Conservation (phyloP, 1,140 invertebrate genomes). For the Drosophila lini region DNA sequence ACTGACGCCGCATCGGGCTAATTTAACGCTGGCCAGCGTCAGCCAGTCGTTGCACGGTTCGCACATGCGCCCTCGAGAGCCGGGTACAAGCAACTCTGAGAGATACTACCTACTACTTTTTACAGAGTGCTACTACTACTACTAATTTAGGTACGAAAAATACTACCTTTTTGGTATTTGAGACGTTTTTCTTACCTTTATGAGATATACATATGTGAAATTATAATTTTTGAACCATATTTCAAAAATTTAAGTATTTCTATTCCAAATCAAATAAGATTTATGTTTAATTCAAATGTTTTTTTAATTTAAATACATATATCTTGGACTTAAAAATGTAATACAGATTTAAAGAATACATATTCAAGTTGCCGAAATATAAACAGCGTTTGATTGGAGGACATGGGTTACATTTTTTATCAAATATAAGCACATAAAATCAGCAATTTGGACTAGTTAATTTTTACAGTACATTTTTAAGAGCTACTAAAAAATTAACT, state of each 20-base stretch:
- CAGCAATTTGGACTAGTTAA: not conserved
- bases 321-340: not conserved
- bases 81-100: constrained; percentile 28
- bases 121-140: constrained; percentile 14
- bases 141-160: not conserved
- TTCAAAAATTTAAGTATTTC: too few species aligned
- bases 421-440: constrained; percentile 8
- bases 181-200: not conserved
- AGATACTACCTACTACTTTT: not conserved
- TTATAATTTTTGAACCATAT: too few species aligned
- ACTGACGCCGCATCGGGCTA: constrained; percentile 65
- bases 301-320: constrained; percentile 1
- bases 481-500: not conserved
- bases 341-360: constrained; percentile 8
- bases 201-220: too few species aligned
- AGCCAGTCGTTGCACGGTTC: constrained; percentile 23
- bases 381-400: constrained; percentile 15
- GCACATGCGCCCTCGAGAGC: constrained; percentile 45
- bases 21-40: constrained; percentile 41
- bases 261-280: not conserved
- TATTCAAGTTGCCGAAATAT: not conserved
- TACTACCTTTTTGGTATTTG: not conserved
- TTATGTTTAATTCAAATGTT: not conserved
- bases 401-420: constrained; percentile 19
- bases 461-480: constrained; percentile 6